Base-by-base conservation (phyloP, 2,113 vertebrate genomes). In the Bubo scandiacus region DNA sequence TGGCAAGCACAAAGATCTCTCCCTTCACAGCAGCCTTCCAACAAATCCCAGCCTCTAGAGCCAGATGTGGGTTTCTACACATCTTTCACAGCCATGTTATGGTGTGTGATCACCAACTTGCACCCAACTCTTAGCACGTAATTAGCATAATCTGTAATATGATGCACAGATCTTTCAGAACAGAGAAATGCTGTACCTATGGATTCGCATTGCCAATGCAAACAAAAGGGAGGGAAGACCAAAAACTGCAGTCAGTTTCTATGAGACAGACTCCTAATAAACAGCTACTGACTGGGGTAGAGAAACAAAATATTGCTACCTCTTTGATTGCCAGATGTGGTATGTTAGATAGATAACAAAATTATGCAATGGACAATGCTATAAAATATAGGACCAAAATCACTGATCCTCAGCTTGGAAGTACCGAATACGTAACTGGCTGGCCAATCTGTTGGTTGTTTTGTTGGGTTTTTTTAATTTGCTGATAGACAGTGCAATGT, bases 31-130 rank as follows among this genome's bases (percentile, higher is more conserved):
- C 5, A 87, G 54, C 81, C 20, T 88, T 58, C 72, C 72, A 62
- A 1, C 1, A 4, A 32, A n/a, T 3, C 49, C 63, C 80, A 58
- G 32, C 36, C 29, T 42, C 62, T 32, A 52, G 7, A 57, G 34
- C 23, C 80, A 81, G 34, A 4, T 4, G 13, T 11, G 23, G 34
- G 23, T 26, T 34, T 77, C 40, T 40, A 51, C 1, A 0, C 5
- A 3, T 6, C 15, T 58, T 18, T 42, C 67, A 38, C 1, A 23
- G 47, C 71, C 51, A 8, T 1, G 23, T 38, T 11, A 26, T 0
- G 0, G 13, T 3, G 13, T 40, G 34, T 2, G 34, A 71, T 29
- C 59, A 29, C 6, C 49, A 42, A 14, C 63, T 70, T 42, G 63
- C 17, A 14, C 23, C 18, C 21, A 19, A 36, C 4, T 57, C 65